Evolutionary conservation across 2,888 invertebrate genomes (phyloP), one percentile per base, ranked within the genome.

Genomic region (Stomorhina lunata): DNA sequence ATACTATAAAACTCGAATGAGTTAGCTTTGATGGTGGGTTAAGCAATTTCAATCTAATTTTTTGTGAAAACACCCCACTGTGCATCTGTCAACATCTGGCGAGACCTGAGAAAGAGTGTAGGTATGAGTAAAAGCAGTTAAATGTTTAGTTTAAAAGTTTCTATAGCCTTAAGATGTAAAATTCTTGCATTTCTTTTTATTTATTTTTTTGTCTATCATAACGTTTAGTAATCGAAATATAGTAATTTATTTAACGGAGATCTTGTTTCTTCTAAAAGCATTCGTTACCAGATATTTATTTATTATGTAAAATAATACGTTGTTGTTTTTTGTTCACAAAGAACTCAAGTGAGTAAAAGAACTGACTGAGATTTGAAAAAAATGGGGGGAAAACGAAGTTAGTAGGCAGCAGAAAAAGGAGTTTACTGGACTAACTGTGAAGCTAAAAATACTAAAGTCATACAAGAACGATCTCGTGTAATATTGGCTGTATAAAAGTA

Each of bases 271-370:
- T n/a, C 40, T 59, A 34, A 25, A 5, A 34, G 20, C 45, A 73
- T 68, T 55, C 53, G 22, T 63, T 57, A 20, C 2, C 5, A 55
- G 34, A 32, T 25, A 12, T n/a, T n/a, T 57, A 68, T 63, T 75
- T 69, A 85, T 84, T 83, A 81, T 77, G 84, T 82, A 84, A 85
- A 85, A 84, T 85, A 79, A 84, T 84, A 85, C 50, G 80, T 77
- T 84, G 45, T n/a, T n/a, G n/a, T n/a, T n/a, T n/a, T n/a, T n/a
- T n/a, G n/a, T n/a, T n/a, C n/a, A n/a, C n/a, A 22, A 40, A 20
- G 71, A 63, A 72, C 43, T 59, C 20, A 45, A 32, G 45, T 29
- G 66, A 34, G 66, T 45, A 48, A 76, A 43, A 43, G 43, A 61
- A 9, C 22, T n/a, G 55, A 71, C 48, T 22, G 48, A 68, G 20